Base-by-base conservation (phyloP, 2,888 invertebrate genomes). In the Blera fallax region DNA sequence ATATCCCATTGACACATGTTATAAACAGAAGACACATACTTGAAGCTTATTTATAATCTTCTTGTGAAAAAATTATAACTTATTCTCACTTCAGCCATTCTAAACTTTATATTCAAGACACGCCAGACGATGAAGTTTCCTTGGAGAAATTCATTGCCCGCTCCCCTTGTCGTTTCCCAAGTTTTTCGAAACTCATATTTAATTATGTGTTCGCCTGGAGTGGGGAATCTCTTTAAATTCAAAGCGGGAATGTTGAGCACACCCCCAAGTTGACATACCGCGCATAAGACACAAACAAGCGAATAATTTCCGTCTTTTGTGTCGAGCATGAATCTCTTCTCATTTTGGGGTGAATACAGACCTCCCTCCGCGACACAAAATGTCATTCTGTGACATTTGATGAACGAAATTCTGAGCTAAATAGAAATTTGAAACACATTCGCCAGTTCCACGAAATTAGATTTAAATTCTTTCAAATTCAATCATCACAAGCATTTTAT, bases 171-270 rank as follows among this genome's bases (percentile, higher is more conserved):
- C 11, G 10, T 34, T 29, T 34, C 27, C 18, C 14, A 64, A 64
- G 29, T 40, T 29, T 16, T 21, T 29, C 43, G 11, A 54, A 54
- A 64, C 43, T 74, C 64, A 18, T 37, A 76, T 56, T 56, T 56
- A 34, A 65, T 76, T 56, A 56, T 48, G 27, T 56, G 27, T 0
- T 48, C 4, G n/a, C 27, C 16, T n/a, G 56, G 32, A 54, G 7
- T 43, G 8, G 54, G 21, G 6, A 3, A 14, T n/a, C 34, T 16
- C n/a, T 65, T n/a, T 10, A 7, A 37, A 64, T 37, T 45, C 45
- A 56, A 64, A 74, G 37, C 18, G 3, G 21, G 18, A 48, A 48
- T 48, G 18, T 21, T 21, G 11, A 21, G 11, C 37, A 60, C 24
- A 40, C 60, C 18, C 27, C 6, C n/a, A 6, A 16, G 24, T 37